Percentiles rank a stretch among this genome's conserved stretches.
Evolutionary conservation across 2,113 vertebrate genomes (phyloP).

Genomic region (Oceanites oceanicus): DNA sequence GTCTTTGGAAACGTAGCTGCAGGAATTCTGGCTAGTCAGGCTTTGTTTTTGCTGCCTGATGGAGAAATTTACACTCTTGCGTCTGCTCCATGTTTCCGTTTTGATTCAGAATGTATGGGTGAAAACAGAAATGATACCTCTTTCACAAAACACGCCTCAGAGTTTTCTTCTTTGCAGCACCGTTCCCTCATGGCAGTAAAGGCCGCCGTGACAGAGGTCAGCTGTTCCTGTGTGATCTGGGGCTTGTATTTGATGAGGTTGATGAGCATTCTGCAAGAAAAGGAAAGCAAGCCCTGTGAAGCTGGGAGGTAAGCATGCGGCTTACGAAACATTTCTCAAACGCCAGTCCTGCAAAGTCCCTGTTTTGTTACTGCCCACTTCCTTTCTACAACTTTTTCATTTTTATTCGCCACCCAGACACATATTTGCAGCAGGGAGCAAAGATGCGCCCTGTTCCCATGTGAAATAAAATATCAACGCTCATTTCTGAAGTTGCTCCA

Average conservation of each 20-base stretch:
- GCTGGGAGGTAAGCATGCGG: fast-evolving
- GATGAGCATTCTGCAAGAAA: slow-evolving; percentile 34
- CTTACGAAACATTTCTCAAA: fast-evolving
- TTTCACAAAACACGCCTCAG: slow-evolving; percentile 12
- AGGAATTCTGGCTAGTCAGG: neutral
- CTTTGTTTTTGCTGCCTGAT: neutral
- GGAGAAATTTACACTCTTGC: neutral
- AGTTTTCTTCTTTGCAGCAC: slow-evolving; percentile 16
- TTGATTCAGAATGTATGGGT: fast-evolving
- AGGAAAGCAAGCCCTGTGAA: neutral
- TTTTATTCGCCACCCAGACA: neutral
- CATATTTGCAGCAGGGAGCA: neutral
- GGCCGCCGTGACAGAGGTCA: neutral
- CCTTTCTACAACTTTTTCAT: too few relatives aligned
- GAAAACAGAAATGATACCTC: neutral
- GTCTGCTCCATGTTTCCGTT: fast-evolving
- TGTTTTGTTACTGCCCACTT: neutral
- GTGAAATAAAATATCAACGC: fast-evolving
- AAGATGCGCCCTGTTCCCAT: fast-evolving
- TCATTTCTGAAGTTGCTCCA: neutral
- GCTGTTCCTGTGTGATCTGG: neutral
- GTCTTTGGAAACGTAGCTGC: neutral
- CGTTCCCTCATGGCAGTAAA: neutral
- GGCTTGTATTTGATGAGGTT: slow-evolving; percentile 41
- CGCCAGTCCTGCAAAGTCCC: neutral